Conservation (phyloP, 1,140 invertebrate species). For the Battus philenor region DNA sequence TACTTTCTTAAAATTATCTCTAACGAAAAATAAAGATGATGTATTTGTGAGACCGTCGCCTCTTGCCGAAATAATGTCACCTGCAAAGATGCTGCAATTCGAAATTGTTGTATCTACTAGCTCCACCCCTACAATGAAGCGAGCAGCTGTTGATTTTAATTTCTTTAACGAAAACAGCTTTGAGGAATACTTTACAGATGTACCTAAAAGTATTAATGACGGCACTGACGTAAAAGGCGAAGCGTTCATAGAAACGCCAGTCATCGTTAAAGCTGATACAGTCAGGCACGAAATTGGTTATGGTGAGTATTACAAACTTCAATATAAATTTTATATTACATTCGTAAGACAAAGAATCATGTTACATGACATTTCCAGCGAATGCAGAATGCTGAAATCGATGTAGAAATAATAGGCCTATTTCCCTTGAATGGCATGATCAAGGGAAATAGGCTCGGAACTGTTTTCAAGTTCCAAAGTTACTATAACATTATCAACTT, state of each 20-base stretch:
- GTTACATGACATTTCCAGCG: too few relatives aligned
- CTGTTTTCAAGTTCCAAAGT: too few relatives aligned
- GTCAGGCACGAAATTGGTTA: constrained; percentile 64
- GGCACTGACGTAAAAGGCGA: constrained; percentile 30
- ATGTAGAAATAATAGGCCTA: too few relatives aligned
- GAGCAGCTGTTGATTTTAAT: constrained; percentile 57
- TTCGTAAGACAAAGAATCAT: too few relatives aligned
- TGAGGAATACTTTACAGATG: constrained; percentile 50
- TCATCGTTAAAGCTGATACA: constrained; percentile 55
- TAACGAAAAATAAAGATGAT: constrained; percentile 46
- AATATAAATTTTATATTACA: constrained; percentile 1
- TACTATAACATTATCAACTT: too few relatives aligned
- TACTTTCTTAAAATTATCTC: constrained; percentile 46
- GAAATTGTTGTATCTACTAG: constrained; percentile 44
- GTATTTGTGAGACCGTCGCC: constrained; percentile 60
- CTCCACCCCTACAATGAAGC: constrained; percentile 63
- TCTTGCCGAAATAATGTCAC: constrained; percentile 54
- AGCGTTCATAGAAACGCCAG: constrained; percentile 50
- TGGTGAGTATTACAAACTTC: constrained; percentile 43
- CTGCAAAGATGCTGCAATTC: constrained; percentile 65
- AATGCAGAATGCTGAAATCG: too few relatives aligned
- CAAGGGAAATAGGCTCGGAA: too few relatives aligned
- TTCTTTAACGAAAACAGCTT: constrained; percentile 60
- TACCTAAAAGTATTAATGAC: constrained; percentile 20
- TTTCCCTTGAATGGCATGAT: too few relatives aligned